phyloP scores from a whole-genome alignment of 2,797 vertebrate species.

The Emydoidea blandingii region DNA sequence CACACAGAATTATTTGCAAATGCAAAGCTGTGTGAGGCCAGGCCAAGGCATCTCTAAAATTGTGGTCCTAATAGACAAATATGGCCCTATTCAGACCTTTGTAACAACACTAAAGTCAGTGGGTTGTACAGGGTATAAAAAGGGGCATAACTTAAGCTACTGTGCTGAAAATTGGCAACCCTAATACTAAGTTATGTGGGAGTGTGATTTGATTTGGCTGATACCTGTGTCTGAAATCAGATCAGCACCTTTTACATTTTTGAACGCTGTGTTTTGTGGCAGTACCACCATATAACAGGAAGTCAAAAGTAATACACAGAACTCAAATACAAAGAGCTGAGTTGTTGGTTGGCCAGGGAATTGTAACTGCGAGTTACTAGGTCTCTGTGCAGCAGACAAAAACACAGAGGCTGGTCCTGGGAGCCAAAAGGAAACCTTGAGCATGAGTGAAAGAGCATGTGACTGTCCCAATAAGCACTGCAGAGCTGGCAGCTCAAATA shows the following conservation, averaged over 20 bases:
- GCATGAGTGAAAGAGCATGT: background rate
- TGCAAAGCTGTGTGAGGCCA: background rate
- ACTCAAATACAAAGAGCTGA: background rate
- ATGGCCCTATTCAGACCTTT: background rate
- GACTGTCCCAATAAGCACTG: background rate
- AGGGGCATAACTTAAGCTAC: background rate
- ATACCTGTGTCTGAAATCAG: background rate
- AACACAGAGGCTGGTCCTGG: background rate
- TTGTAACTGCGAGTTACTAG: slow-evolving; percentile 50
- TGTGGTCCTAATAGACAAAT: background rate
- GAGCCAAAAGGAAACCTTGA: slow-evolving; percentile 23
- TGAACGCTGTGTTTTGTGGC: background rate
- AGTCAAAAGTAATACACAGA: background rate
- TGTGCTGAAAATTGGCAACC: background rate
- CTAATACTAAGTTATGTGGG: background rate
- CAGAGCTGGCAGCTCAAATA: background rate
- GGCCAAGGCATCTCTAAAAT: background rate
- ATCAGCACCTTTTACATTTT: background rate
- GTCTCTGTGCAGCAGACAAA: slow-evolving; percentile 41
- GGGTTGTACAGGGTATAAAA: background rate
- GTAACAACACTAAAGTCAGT: background rate
- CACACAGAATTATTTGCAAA: background rate
- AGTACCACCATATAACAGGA: background rate
- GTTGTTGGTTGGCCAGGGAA: slow-evolving; percentile 48
- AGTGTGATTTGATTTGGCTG: background rate